Conservation (phyloP, 2,888 invertebrate genomes). For the Vesta saturnalis region DNA sequence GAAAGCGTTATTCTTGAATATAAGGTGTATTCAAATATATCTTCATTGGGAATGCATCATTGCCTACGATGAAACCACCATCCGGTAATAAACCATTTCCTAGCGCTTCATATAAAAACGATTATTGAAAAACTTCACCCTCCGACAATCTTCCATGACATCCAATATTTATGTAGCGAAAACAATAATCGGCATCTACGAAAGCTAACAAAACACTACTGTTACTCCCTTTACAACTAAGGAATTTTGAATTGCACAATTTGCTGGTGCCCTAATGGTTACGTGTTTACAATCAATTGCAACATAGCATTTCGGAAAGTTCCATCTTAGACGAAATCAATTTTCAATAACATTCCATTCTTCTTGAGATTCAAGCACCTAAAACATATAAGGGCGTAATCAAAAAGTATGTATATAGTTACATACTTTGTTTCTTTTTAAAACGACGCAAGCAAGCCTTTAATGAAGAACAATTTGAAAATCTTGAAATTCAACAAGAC, state of each 20-base stretch:
- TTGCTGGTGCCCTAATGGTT: background rate
- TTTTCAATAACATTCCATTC: background rate
- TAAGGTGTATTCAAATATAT: constrained; percentile 27
- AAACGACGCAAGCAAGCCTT: background rate
- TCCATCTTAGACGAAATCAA: no score
- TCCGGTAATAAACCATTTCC: no score
- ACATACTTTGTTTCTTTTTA: background rate
- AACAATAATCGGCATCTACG: no score
- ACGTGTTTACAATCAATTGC: no score
- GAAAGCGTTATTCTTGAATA: constrained; percentile 27
- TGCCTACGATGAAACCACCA: constrained; percentile 21
- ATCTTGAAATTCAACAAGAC: background rate
- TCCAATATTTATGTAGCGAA: no score
- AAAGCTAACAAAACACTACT: background rate
- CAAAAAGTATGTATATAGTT: no score
- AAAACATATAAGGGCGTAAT: background rate
- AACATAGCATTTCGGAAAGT: no score
- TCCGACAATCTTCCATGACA: no score
- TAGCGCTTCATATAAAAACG: background rate
- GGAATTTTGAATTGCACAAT: no score
- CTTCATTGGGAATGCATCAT: constrained; percentile 32
- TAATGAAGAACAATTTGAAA: background rate
- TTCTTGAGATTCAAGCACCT: no score
- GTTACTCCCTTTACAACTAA: background rate
- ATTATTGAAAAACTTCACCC: background rate